Base-by-base conservation (phyloP, 2,113 vertebrate species). In the Tapirus terrestris region DNA sequence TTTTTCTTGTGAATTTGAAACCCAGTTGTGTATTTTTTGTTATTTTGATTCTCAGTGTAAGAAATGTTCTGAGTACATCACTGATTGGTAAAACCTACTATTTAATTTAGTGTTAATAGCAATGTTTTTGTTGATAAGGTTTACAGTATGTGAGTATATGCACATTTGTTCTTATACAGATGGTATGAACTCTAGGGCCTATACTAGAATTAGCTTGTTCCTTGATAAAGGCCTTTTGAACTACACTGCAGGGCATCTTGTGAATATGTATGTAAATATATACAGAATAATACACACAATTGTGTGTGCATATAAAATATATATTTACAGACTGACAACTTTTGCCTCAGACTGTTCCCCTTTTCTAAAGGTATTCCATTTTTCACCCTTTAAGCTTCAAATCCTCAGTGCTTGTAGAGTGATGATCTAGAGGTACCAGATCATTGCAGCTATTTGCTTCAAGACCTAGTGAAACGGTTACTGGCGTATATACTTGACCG, bases 241-340 rank as follows among this genome's bases (percentile, higher is more conserved):
- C 98, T 98, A 98, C 98, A 98, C 98, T 98, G 98, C 98, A 99
- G 99, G 99, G 98, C 99, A 98, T 95, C 98, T 98, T 99, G 98
- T 99, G 98, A 98, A 99, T 99, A 99, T 98, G 97, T 98, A 97
- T 99, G 98, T 99, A 99, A 98, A 99, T 99, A 98, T 98, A 98
- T 98, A 98, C 98, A 99, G 96, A 98, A 98, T 97, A 98, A 96
- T 91, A 97, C 98, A 98, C 98, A 99, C 97, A 93, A 1, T 96
- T 97, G 97, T 98, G 98, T 98, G 98, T 98, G 93, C 98, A 97
- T 98, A 96, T 98, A 97, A 96, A 98, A 98, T 98, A 98, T 97
- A 98, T 98, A 99, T 98, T 98, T 98, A 90, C 97, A 95, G 96
- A 94, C 94, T 97, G 98, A 97, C 96, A 98, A 97, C 98, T 98